Base-by-base conservation (phyloP, 2,888 invertebrate genomes). In the Omphaloscelis lunosa region DNA sequence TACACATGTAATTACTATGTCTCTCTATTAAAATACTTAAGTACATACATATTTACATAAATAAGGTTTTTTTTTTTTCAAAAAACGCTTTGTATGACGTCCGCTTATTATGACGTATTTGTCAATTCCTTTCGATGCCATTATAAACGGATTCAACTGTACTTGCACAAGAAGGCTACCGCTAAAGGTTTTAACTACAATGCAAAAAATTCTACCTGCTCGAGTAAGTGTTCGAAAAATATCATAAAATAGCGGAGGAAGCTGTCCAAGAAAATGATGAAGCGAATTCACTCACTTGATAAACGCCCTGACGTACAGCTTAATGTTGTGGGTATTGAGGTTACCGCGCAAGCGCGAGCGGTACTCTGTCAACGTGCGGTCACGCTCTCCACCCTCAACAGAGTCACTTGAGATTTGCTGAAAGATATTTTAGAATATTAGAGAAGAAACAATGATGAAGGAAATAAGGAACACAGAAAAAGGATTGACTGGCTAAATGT, bases 321-420 rank as follows among this genome's bases (percentile, higher is more conserved):
- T 98, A 92, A 98, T 97, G 95, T 98, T 99, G 93, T 98, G 98
- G 70, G 98, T 97, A 95, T 98, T 98, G 88, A 98, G 97, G 86
- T 98, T 97, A 3, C 97, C 97, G 85, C 98, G 97, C 87, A 98
- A 97, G 68, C 98, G 97, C 82, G 98, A 97, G 87, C 98, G 98
- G 95, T 98, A 98, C 91, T 98, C 98, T 72, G 97, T 95, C 87
- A 98, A 97, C 90, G 98, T 98, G 88, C 98, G 97, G 89, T 98
- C 98, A 87, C 98, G 97, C 89, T 98, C 98, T 65, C 97, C 97
- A 5, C 89, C 91, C 82, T 95, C 95, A 75, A 92, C 91, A 8
- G 94, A 90, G 27, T 96, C 96, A 34, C 93, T 92, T 2, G 95
- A 86, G 69, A 96, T 96, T 96, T 96, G 95, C 96, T 96, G 88